Percentiles rank a stretch among this genome's conserved stretches.
Evolutionary conservation across 2,888 invertebrate genomes (phyloP).

Genomic region (Diplolepis rosae): DNA sequence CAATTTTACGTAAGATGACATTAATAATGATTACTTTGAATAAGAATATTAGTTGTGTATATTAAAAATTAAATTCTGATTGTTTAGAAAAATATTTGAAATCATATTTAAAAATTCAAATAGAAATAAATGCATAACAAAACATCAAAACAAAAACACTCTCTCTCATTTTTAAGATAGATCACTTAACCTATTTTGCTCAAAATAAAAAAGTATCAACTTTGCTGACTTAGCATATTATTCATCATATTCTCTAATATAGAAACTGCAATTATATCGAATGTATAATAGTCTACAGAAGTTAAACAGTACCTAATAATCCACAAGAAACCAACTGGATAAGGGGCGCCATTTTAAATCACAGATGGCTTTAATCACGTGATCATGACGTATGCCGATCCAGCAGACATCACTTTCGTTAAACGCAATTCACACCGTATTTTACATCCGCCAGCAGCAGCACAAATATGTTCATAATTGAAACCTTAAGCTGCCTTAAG

Average conservation of each 20-base stretch:
- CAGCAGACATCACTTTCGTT: too few relatives aligned
- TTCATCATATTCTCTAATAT: constrained; percentile 3
- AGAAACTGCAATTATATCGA: too few relatives aligned
- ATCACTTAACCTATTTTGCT: not conserved
- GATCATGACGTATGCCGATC: too few relatives aligned
- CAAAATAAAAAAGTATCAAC: too few relatives aligned
- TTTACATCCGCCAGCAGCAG: too few relatives aligned
- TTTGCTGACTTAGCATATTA: constrained; percentile 2
- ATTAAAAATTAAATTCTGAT: not conserved
- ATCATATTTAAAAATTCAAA: not conserved
- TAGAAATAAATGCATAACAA: not conserved
- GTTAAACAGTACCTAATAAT: constrained; percentile 63
- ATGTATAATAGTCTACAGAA: too few relatives aligned
- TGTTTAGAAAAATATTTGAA: not conserved
- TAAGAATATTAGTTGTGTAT: not conserved
- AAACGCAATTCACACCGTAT: not conserved
- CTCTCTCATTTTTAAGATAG: not conserved
- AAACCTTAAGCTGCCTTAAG: too few relatives aligned
- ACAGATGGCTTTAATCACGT: constrained; percentile 28
- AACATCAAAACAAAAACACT: not conserved
- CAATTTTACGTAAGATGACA: not conserved
- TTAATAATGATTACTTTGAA: not conserved
- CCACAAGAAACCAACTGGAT: constrained; percentile 67
- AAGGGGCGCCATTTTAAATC: constrained; percentile 63
- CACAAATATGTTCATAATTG: too few relatives aligned